Percentiles rank a stretch among this genome's conserved stretches.
These are phyloP conservation scores for Lineus longissimus DNA, from an alignment of 1,140 invertebrate genomes.

Conservation along the genomic window DNA sequence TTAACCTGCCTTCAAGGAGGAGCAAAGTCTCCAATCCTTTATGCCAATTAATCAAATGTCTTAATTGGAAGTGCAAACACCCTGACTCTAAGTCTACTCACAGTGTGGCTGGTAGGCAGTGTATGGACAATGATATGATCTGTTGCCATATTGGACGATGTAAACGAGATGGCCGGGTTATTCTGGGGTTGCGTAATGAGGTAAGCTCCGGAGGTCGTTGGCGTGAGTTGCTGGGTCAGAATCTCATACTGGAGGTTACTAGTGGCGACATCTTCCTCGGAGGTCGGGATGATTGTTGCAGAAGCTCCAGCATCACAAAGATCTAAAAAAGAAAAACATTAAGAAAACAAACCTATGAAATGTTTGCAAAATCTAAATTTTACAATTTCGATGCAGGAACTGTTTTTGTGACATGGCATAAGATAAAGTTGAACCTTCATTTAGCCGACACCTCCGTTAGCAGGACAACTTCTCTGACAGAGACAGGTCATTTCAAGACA, in stretches of 20 bases:
- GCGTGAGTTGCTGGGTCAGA: conserved; percentile 33
- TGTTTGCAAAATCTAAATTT: no score
- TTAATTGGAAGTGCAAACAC: neutral
- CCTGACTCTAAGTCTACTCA: neutral
- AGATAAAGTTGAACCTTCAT: no score
- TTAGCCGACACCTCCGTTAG: no score
- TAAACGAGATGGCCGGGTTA: conserved; percentile 27
- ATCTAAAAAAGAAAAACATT: neutral
- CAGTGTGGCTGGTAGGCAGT: conserved; percentile 37
- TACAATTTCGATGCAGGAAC: no score
- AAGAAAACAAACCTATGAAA: no score
- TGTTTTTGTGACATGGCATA: no score
- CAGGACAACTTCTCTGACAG: no score
- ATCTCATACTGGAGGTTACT: neutral
- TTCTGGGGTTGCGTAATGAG: conserved; percentile 40
- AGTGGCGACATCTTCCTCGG: neutral
- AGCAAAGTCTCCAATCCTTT: neutral
- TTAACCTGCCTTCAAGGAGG: no score
- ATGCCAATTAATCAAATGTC: neutral
- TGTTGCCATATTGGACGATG: conserved; percentile 19
- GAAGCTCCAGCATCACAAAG: neutral
- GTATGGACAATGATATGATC: conserved; percentile 49
- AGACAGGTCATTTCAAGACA: no score
- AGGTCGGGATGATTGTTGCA: neutral
- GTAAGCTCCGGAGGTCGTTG: conserved; percentile 31